Evolutionary conservation across 1,140 invertebrate genomes (phyloP), one percentile per base, ranked within the genome.

Genomic region (Cheumatopsyche charites): DNA sequence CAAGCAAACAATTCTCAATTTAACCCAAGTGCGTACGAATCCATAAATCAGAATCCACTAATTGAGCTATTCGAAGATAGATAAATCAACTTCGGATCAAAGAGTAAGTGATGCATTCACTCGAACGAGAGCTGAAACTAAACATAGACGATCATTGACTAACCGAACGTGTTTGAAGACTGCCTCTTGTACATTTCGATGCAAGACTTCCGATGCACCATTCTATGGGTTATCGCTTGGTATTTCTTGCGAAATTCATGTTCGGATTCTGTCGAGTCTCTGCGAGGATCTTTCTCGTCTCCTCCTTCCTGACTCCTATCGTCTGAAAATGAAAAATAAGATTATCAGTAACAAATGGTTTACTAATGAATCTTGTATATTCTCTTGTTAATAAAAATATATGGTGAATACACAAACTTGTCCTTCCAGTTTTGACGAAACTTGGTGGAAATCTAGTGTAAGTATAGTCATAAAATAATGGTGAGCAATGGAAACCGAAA

Each of bases 131-230:
- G 3, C 29, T 36, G 29, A 36, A 36, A 36, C 29, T 36, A 36
- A 36, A 36, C 29, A 36, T 36, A 36, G 29, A 36, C 3, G 3
- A 36, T 36, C 29, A 36, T 36, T 36, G 29, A 88, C 87, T 89
- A 84, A 96, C 94, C 92, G 79, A 97, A 95, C 61, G 89, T 90
- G 76, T 93, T 94, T 19, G 90, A 89, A 13, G 91, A 89, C 76
- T 96, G 89, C 71, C 94, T 86, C 79, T 91, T 90, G 78, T 95
- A 95, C 88, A 96, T 93, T 82, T 97, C 94, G 13, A 94, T 88
- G 77, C 92, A 94, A n/a, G 93, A 94, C 80, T 95, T 94, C 69
- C 94, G 85, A 82, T 97, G 94, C 0, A 97, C 92, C 84, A 97
- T 91, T 52, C 94, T 87, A 82, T 95, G 94, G 5, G 94, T 93